A percentile compares a stretch with the other conserved stretches of the same genome.
Conservation (phyloP, 23 tunicate genomes). For the Phallusia fumigata region DNA sequence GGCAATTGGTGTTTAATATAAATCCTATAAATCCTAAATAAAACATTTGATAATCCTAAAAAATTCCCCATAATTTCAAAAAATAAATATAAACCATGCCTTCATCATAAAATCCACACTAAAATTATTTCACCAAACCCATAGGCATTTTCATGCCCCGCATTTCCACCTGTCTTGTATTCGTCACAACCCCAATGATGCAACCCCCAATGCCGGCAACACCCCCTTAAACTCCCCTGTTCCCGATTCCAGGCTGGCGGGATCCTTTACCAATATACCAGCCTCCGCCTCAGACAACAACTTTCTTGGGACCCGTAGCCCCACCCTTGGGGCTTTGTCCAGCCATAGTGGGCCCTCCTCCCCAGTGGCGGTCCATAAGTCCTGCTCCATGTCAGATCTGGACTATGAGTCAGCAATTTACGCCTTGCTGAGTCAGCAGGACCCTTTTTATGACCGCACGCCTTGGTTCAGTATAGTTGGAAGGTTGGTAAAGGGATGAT, state of each 20-base stretch:
- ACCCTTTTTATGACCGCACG: conserved; percentile 88
- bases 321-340: conserved; percentile 15
- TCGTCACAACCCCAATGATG: conserved; percentile 45
- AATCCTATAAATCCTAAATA: too few species aligned
- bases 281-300: conserved; percentile 56
- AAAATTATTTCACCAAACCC: too few species aligned
- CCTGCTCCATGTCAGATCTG: conserved; percentile 82
- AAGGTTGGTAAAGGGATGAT: conserved; percentile 38
- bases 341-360: conserved; percentile 16
- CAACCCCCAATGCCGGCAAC: conserved; percentile 51
- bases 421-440: conserved; percentile 90
- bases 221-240: conserved; percentile 41
- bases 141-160: conserved; percentile 30
- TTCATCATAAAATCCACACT: too few species aligned
- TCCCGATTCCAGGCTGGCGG: conserved; percentile 51
- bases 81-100: too few species aligned
- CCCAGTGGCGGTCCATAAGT: conserved; percentile 36
- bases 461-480: conserved; percentile 91
- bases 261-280: conserved; percentile 27
- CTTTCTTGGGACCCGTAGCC: conserved; percentile 17
- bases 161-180: conserved; percentile 62
- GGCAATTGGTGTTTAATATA: too few species aligned
- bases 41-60: too few species aligned
- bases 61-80: too few species aligned
- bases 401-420: conserved; percentile 93